Base-by-base conservation (phyloP, 1,140 invertebrate genomes). In the Drosophila rufa region DNA sequence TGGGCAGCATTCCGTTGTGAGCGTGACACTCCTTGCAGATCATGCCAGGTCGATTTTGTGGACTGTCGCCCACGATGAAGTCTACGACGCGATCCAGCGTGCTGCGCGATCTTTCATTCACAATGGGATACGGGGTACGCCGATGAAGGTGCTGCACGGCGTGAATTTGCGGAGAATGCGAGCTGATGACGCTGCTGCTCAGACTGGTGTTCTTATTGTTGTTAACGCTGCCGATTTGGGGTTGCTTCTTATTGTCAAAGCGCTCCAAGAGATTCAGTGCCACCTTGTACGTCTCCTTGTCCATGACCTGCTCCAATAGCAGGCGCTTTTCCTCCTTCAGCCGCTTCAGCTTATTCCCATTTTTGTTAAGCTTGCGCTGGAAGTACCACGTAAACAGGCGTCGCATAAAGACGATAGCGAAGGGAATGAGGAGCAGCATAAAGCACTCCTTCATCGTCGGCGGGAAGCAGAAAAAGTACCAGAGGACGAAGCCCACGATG, bases 1-100 rank as follows among this genome's bases (percentile, higher is more conserved):
- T 95, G 7, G 99, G 94, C n/a, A 98, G 97, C 98, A 99, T 99
- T 76, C 99, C 99, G 94, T 99, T 99, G 92, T 99, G 99, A 12
- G 96, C 96, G 66, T 95, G 95, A 93, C 99, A 99, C 68, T 97
- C 94, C 36, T 94, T 94, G 93, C 99, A 99, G 91, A 99, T 98
- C 55, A 99, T 94, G 42, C 98, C 99, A 93, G 96, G 99, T 77
- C 98, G 95, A 94, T 99, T 98, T 67, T 96, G 95, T 51, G 98
- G 98, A 25, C 98, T 98, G 94, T 99, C 99, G 42, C 98, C 98
- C 19, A 99, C 95, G 50, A 99, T 93, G 92, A 97, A 99, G 92
- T 99, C 99, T 19, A 99, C 95, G 67, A 99, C 93, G 89, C 96
- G 96, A 93, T 99, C 98, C 51, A 99, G 92, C 48, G 95, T 94